Conservation (phyloP, 2,113 vertebrate species). For the Scatophagus argus region DNA sequence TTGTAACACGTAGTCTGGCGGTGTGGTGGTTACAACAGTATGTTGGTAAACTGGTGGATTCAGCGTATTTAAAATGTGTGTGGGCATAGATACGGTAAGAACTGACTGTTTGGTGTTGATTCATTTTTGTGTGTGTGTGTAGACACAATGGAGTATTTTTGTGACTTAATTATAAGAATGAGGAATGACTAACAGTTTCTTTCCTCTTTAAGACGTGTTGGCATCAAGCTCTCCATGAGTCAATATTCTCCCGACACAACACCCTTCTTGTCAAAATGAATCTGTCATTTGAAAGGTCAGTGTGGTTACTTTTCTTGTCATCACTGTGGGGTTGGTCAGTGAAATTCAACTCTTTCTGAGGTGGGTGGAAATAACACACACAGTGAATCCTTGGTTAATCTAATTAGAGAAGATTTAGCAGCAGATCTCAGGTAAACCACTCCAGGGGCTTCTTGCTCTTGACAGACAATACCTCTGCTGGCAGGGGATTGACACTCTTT, state of each 20-base stretch:
- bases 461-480: conserved; percentile 59
- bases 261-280: conserved; percentile 27
- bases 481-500: conserved; percentile 40
- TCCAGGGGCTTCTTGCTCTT: conserved; percentile 33
- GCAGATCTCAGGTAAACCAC: conserved; percentile 48
- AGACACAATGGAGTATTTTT: neutral
- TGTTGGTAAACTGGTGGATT: neutral
- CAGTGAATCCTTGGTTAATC: conserved; percentile 28
- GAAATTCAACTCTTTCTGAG: conserved; percentile 39
- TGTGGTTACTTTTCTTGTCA: conserved; percentile 25
- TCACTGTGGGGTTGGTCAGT: conserved; percentile 14
- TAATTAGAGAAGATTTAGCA: conserved; percentile 56
- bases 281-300: conserved; percentile 58
- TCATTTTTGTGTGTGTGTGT: neutral
- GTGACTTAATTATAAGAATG: conserved; percentile 16
- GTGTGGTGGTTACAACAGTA: neutral
- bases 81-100: neutral
- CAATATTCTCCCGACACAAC: conserved; percentile 1
- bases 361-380: conserved; percentile 7
- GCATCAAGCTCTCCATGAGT: conserved; percentile 35
- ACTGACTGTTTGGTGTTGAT: neutral
- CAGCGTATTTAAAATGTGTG: neutral
- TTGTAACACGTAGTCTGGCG: neutral
- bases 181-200: conserved; percentile 43
- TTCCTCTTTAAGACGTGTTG: conserved; percentile 2